These are phyloP conservation scores for Heliangelus exortis DNA, from an alignment of 2,797 vertebrate species.

Conservation along the genomic window DNA sequence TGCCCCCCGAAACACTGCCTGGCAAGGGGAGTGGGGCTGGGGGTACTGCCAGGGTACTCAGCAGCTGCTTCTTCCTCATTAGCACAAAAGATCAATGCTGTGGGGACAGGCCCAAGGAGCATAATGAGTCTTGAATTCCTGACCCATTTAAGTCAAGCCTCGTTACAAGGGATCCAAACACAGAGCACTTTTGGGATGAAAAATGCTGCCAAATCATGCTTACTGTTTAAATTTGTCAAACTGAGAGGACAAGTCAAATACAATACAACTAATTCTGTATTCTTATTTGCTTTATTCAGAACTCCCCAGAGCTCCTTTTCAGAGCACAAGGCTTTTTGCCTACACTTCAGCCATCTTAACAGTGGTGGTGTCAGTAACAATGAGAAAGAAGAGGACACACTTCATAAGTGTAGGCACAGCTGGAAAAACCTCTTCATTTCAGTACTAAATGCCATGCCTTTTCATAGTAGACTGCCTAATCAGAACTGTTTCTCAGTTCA, in stretches of 20 bases:
- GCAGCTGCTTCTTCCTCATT: not conserved
- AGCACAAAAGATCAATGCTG: fast-evolving
- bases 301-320: not conserved
- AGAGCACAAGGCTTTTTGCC: not conserved
- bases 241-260: not conserved
- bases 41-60: fast-evolving
- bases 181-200: not conserved
- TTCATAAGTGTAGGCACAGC: not conserved
- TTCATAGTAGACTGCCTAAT: not conserved
- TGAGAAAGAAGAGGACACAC: not conserved
- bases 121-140: constrained; percentile 37
- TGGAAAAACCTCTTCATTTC: not conserved
- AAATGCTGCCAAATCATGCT: constrained; percentile 44
- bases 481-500: not conserved
- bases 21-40: no score
- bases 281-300: not conserved
- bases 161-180: not conserved
- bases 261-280: not conserved
- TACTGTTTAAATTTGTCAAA: not conserved
- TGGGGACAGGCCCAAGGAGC: not conserved
- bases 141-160: constrained; percentile 61
- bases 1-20: not conserved
- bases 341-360: not conserved
- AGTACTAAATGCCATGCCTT: not conserved
- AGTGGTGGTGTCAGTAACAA: not conserved